Percentiles rank a stretch among this genome's conserved stretches.
Conservation (phyloP, 2,888 invertebrate species). For the Ischnura elegans region DNA sequence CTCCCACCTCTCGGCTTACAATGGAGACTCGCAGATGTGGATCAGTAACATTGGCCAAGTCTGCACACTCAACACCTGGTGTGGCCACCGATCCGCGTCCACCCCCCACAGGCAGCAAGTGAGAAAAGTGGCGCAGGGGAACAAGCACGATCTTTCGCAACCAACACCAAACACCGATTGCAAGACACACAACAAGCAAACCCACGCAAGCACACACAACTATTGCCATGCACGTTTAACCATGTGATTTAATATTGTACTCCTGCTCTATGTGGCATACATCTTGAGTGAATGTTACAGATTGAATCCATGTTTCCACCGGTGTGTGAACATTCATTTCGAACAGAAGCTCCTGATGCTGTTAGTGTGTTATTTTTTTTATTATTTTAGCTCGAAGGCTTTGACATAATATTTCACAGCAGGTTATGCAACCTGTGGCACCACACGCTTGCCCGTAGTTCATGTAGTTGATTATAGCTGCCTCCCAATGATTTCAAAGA, state of each 20-base stretch:
- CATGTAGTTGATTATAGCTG: neutral
- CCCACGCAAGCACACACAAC: constrained; percentile 35
- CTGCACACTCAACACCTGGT: constrained; percentile 89
- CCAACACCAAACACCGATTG: constrained; percentile 47
- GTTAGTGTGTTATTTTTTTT: neutral
- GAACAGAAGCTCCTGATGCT: constrained; percentile 32
- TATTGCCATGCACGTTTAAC: constrained; percentile 34
- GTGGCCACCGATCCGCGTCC: constrained; percentile 66
- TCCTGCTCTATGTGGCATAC: constrained; percentile 26
- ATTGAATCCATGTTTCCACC: constrained; percentile 31
- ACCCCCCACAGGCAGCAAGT: constrained; percentile 67
- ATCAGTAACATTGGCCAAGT: constrained; percentile 82
- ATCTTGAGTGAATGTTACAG: constrained; percentile 13
- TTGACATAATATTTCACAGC: constrained; percentile 5
- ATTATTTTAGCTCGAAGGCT: neutral
- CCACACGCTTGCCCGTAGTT: constrained; percentile 7
- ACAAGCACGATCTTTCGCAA: constrained; percentile 66
- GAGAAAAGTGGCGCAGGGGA: constrained; percentile 66
- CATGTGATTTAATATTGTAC: constrained; percentile 29
- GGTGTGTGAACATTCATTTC: constrained; percentile 16
- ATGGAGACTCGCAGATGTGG: constrained; percentile 86
- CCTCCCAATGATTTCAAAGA: constrained; percentile 14
- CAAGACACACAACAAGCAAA: constrained; percentile 43
- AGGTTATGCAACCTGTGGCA: constrained; percentile 18
- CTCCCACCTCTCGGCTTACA: constrained; percentile 89